Percentiles rank a stretch among this genome's conserved stretches.
Conservation (phyloP, 2,113 vertebrate species). For the Oxyura jamaicensis region DNA sequence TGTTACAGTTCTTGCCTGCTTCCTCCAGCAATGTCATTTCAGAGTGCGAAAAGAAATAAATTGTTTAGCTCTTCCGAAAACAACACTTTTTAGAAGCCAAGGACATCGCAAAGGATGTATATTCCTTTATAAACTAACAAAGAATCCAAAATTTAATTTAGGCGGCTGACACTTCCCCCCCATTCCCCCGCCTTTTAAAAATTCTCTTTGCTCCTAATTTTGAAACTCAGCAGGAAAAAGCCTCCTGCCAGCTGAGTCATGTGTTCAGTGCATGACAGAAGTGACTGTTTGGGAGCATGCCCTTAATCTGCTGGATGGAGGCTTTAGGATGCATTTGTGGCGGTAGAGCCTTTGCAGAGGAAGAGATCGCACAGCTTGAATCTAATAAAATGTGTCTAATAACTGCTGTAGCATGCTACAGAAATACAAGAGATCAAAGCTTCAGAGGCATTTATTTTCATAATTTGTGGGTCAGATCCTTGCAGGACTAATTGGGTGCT, state of each 20-base stretch:
- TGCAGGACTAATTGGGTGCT: slow-evolving; percentile 55
- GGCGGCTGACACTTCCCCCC: background rate
- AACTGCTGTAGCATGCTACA: background rate
- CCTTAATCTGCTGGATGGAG: slow-evolving; percentile 33
- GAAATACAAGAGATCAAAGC: slow-evolving; percentile 15
- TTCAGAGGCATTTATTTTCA: slow-evolving; percentile 41
- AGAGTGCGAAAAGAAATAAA: background rate
- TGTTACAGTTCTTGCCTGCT: background rate
- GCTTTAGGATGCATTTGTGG: background rate
- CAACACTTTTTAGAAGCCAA: background rate
- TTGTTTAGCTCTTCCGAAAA: background rate
- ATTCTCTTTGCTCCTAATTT: slow-evolving; percentile 42
- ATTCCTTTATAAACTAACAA: background rate
- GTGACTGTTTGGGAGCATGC: slow-evolving; percentile 49
- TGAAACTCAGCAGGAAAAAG: slow-evolving; percentile 47
- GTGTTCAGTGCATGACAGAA: slow-evolving; percentile 41
- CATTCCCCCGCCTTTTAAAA: background rate
- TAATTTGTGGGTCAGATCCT: slow-evolving; percentile 65
- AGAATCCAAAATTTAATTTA: background rate
- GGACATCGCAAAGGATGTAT: background rate
- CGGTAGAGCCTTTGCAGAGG: background rate
- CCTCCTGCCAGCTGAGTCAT: slow-evolving; percentile 24
- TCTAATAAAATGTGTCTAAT: slow-evolving; percentile 21
- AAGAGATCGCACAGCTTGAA: slow-evolving; percentile 13
- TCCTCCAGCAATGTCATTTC: background rate